Base-by-base conservation (phyloP, 2,113 vertebrate species). In the Pelvicachromis taeniatus region DNA sequence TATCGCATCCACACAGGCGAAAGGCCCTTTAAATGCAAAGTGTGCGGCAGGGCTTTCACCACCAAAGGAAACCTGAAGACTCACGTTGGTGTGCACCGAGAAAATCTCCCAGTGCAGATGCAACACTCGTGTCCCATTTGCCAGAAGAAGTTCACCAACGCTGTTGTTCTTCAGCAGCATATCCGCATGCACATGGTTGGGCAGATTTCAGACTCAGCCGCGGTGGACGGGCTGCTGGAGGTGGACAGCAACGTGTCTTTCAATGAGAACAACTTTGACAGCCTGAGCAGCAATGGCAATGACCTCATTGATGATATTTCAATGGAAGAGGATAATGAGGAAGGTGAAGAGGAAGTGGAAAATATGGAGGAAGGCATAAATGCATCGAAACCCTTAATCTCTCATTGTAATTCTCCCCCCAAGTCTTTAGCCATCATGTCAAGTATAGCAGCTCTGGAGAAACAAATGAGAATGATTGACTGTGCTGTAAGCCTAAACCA, bases 61-160 rank as follows among this genome's bases (percentile, higher is more conserved):
- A 99, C 98, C 38, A 99, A 98, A 93, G 99, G 99, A 83, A 99
- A 99, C 96, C 96, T 99, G 88, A 99, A 99, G 96, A 98, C 98
- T 5, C 99, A 99, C 94, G 95, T 99, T 21, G 97, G 97, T 10
- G 97, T 99, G 80, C 98, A 99, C 95, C 95, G 97, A 55, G 97
- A 98, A 45, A 99, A 97, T 85, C 97, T 97, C 9, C 98, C 99
- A 1, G 96, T 98, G 82, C 96, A 96, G 48, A 97, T 99, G 89
- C 98, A 98, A 87, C 98, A 99, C 93, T 99, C 98, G 0, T 99
- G 99, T 93, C 99, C 99, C 33, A 98, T 99, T 94, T 99, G 98
- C 94, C 98, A 99, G 95, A 98, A 98, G 95, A 99, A 98, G 96
- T 99, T 99, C 96, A 99, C 98, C 17, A 99, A 99, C 0, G 99